Evolutionary conservation across 2,888 invertebrate species (phyloP), one percentile per base, ranked within the genome.

Genomic region (Brachynemurus nebulosus): DNA sequence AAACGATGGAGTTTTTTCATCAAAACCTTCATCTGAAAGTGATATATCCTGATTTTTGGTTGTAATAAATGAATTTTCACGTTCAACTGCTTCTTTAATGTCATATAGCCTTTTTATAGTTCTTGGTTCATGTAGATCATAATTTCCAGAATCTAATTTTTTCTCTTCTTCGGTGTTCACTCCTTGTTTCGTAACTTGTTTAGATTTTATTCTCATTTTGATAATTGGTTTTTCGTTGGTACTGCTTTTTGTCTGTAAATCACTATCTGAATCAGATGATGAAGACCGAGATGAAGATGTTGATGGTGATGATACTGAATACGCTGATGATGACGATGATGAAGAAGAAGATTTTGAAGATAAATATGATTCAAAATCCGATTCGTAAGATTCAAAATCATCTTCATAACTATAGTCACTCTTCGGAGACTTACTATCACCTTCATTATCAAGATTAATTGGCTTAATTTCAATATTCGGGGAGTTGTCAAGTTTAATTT

Each of bases 111-210:
- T 54, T 48, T 58, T 59, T 47, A 58, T 62, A 35, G 59, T 59
- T 55, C 60, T 62, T 7, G 27, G 47, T 44, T 58, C 58, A 1
- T 53, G 52, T 50, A 75, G 56, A 34, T 76, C 76, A 54, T 71
- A 76, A 54, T 68, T 70, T 1, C 75, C 76, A 0, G 76, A 76
- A 55, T 76, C 76, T 41, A 75, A 52, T 59, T 73, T 71, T 30
- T 64, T 61, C 46, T 75, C 74, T 40, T 66, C 63, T 44, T 71
- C 72, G 12, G 54, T 56, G 2, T 55, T 56, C n/a, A n/a, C n/a
- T n/a, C n/a, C n/a, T n/a, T n/a, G n/a, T n/a, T n/a, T n/a, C n/a
- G n/a, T n/a, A 30, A 30, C n/a, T 30, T 30, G 30, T 30, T 30
- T 30, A 12, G n/a, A 30, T 3, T 12, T 30, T 12, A 11, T 30